phyloP scores from a whole-genome alignment of 2,888 invertebrate genomes.

The Rhaphigaster nebulosa region DNA sequence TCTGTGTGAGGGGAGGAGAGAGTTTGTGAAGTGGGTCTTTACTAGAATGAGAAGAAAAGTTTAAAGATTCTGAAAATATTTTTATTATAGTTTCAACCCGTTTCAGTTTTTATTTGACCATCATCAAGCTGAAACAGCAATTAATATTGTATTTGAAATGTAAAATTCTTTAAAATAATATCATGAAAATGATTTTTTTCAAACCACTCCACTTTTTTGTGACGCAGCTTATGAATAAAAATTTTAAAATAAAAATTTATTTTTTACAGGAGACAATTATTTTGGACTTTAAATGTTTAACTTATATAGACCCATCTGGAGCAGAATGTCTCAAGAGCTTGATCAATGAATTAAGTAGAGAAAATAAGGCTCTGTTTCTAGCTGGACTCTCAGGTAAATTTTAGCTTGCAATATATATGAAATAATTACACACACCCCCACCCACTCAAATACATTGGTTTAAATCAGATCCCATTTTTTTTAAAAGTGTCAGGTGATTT shows the following conservation, averaged over 20 bases:
- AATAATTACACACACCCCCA: neutral
- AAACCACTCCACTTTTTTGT: neutral
- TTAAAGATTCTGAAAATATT: too few species aligned
- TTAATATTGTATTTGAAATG: too few species aligned
- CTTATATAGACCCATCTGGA: slow-evolving; percentile 81
- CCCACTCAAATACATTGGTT: neutral
- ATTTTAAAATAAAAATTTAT: neutral
- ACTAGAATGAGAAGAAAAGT: too few species aligned
- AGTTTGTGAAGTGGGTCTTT: too few species aligned
- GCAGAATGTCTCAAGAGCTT: slow-evolving; percentile 74
- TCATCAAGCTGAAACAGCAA: too few species aligned
- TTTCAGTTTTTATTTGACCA: neutral
- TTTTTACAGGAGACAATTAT: slow-evolving; percentile 73
- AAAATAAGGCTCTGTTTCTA: slow-evolving; percentile 74
- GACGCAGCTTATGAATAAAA: neutral
- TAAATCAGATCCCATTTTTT: too few species aligned
- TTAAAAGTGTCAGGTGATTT: too few species aligned
- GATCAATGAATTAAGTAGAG: slow-evolving; percentile 73
- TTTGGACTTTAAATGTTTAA: slow-evolving; percentile 78
- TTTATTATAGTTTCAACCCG: too few species aligned
- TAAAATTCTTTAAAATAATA: too few species aligned
- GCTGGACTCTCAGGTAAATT: slow-evolving; percentile 77
- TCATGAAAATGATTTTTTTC: too few species aligned
- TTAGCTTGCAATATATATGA: neutral
- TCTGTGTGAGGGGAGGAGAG: too few species aligned